These are phyloP conservation scores for Ciconia maguari DNA, from an alignment of 2,113 vertebrate genomes.

Conservation along the genomic window DNA sequence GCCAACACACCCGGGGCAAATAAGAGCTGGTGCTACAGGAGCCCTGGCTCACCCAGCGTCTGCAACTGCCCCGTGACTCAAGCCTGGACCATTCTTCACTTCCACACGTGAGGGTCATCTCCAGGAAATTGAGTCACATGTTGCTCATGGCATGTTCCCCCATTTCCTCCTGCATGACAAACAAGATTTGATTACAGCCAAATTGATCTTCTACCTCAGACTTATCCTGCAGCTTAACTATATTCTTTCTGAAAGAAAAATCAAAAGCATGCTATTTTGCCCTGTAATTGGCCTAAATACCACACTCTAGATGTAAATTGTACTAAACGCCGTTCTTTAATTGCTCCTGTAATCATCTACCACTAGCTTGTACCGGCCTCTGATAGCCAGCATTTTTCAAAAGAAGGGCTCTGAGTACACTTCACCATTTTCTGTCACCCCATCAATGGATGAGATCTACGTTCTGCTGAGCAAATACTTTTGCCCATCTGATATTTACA, in stretches of 20 bases:
- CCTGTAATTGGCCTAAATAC: neutral
- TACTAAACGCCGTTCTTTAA: neutral
- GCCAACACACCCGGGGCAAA: neutral
- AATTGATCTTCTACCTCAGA: neutral
- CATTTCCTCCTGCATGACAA: neutral
- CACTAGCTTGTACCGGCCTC: neutral
- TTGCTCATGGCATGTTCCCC: neutral
- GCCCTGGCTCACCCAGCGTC: neutral
- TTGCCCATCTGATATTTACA: conserved; percentile 51
- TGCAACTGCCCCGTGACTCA: neutral
- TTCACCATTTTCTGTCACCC: conserved; percentile 1
- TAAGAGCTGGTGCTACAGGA: neutral
- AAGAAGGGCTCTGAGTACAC: neutral
- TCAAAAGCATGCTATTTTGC: neutral
- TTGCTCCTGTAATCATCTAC: neutral
- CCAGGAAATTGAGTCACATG: neutral
- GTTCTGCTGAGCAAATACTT: conserved; percentile 27
- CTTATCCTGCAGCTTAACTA: neutral
- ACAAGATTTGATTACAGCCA: neutral
- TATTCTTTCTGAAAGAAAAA: neutral
- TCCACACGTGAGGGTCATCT: neutral
- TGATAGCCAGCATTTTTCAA: neutral
- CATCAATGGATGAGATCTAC: conserved; percentile 4
- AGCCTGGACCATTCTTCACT: neutral
- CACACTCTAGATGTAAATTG: neutral